phyloP scores from a whole-genome alignment of 2,797 vertebrate species.

The Ficedula albicollis region DNA sequence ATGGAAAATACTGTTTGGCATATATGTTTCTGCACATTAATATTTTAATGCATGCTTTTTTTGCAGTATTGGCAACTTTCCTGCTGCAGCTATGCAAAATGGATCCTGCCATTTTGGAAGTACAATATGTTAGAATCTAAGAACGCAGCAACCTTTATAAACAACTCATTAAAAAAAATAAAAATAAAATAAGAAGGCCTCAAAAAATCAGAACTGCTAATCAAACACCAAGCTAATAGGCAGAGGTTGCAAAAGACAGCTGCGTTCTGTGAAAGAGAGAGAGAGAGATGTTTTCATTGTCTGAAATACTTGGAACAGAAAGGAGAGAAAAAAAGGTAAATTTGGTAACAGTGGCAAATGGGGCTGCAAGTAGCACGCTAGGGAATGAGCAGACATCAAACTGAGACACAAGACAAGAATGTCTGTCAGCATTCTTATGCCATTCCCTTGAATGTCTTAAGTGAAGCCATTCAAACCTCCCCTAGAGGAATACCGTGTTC shows the following conservation, averaged over 20 bases:
- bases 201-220: neutral
- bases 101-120: neutral
- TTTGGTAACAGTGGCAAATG: neutral
- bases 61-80: neutral
- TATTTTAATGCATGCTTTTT: neutral
- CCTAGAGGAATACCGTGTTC: neutral
- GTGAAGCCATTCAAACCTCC: neutral
- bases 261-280: neutral
- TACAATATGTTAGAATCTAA: neutral
- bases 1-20: neutral
- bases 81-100: neutral
- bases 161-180: neutral
- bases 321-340: neutral
- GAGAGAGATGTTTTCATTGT: neutral
- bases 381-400: neutral
- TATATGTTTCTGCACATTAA: neutral
- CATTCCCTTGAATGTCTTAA: neutral
- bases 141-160: neutral
- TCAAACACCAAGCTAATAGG: neutral
- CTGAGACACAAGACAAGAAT: neutral
- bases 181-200: no score
- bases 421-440: neutral
- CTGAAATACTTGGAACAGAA: neutral
- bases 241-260: neutral
- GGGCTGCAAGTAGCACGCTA: neutral